Conservation (phyloP, 2,113 vertebrate genomes). For the Tachycineta bicolor region DNA sequence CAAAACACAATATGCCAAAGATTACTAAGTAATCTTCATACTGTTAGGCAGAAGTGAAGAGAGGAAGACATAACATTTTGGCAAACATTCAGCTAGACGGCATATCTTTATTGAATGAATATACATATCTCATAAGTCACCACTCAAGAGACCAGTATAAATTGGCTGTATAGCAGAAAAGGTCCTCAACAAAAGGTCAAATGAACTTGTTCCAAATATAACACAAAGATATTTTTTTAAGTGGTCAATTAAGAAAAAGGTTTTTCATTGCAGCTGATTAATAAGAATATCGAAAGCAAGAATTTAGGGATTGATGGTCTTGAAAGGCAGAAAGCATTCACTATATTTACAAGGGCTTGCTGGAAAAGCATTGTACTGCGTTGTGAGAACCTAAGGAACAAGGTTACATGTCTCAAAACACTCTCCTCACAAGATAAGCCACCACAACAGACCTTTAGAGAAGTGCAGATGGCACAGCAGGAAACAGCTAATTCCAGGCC, state of each 20-base stretch:
- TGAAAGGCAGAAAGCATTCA: not conserved
- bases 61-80: not conserved
- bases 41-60: not conserved
- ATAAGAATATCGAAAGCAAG: not conserved
- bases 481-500: not conserved
- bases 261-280: not conserved
- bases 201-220: not conserved
- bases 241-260: not conserved
- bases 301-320: not conserved
- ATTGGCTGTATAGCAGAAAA: not conserved
- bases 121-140: conserved; percentile 1
- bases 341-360: not conserved
- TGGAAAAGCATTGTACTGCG: not conserved
- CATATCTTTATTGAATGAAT: not conserved
- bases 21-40: conserved; percentile 12
- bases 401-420: not conserved
- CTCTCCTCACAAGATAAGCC: not conserved
- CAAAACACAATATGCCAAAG: conserved; percentile 35
- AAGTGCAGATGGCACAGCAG: not conserved
- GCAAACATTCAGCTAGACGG: not conserved
- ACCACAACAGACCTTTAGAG: not conserved
- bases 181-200: conserved; percentile 11
- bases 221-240: not conserved
- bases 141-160: not conserved
- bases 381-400: not conserved